Conservation (phyloP, 2,888 invertebrate species). For the Ommatoiulus sabulosus region DNA sequence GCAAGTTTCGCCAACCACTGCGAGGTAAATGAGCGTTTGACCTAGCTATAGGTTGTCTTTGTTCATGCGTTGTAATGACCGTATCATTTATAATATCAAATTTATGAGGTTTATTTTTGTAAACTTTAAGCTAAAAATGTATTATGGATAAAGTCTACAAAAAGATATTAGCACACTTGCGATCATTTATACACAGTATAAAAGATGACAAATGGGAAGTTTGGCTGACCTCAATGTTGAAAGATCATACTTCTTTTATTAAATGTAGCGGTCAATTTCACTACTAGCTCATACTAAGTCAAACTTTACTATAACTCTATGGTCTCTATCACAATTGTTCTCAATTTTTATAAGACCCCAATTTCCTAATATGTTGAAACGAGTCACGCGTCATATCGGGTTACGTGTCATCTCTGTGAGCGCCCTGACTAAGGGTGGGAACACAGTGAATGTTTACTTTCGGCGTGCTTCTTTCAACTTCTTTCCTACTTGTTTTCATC, state of each 20-base stretch:
- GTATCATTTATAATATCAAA: not conserved
- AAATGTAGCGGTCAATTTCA: not conserved
- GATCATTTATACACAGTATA: not conserved
- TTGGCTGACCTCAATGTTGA: not conserved
- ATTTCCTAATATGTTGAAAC: not conserved
- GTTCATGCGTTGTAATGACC: not conserved
- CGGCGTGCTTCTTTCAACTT: too few relatives aligned
- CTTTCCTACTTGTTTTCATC: too few relatives aligned
- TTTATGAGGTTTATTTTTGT: not conserved
- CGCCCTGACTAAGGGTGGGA: too few relatives aligned
- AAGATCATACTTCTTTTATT: not conserved
- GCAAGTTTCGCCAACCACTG: too few relatives aligned
- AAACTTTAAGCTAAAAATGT: not conserved
- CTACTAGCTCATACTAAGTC: not conserved
- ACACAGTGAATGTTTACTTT: too few relatives aligned
- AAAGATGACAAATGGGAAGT: not conserved
- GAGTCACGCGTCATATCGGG: not conserved
- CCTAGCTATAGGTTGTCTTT: too few relatives aligned
- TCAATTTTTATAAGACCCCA: not conserved
- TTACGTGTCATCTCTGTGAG: too few relatives aligned
- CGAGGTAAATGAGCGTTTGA: too few relatives aligned
- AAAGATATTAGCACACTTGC: not conserved
- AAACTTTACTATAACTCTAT: not conserved
- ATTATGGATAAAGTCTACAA: not conserved
- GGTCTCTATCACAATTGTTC: not conserved